Evolutionary conservation across 1,140 invertebrate species (phyloP), one percentile per base, ranked within the genome.

Genomic region (Choristoneura fumiferana): DNA sequence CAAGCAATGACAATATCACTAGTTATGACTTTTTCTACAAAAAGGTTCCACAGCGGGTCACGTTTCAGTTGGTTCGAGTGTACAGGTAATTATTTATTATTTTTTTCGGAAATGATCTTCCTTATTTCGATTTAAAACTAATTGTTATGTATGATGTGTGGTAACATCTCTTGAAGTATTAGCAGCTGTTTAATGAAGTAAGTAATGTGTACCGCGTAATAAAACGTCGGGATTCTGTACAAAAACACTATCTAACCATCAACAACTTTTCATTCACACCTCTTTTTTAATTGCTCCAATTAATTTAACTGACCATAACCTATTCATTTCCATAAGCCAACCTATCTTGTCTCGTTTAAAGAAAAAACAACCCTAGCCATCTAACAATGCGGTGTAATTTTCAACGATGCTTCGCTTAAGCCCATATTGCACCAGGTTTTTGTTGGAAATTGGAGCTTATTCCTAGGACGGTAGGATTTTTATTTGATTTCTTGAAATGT

Each of bases 271-370:
- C 10, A 17, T 49, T 49, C 43, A 49, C 43, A 49, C 43, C 29
- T 49, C 22, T 49, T 49, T 49, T 49, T 12, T 15, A 45, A 49
- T 45, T 45, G 9, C 40, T 4, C 18, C 40, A 22, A 45, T 49
- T 49, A 49, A 49, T 22, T 49, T 12, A 49, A 49, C 43, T 49
- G 43, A 49, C 43, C 43, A 49, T 49, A 49, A 49, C 43, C 18
- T 49, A 22, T 49, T 49, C 4, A 49, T 49, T 33, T 49, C 43
- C 43, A 49, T 49, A 49, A 49, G 43, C 18, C 43, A 29, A 14
- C 43, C 43, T 17, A 49, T 49, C 14, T 22, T 6, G 6, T 29
- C 22, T 6, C 22, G 6, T 29, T 29, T 33, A 18, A 49, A 12
- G 10, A n/a, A 33, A 49, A 33, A 29, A 1, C 18, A 9, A 29